Percentiles rank a stretch among this genome's conserved stretches.
These are phyloP conservation scores for Theocolax elegans DNA, from an alignment of 1,140 invertebrate species.

Conservation along the genomic window DNA sequence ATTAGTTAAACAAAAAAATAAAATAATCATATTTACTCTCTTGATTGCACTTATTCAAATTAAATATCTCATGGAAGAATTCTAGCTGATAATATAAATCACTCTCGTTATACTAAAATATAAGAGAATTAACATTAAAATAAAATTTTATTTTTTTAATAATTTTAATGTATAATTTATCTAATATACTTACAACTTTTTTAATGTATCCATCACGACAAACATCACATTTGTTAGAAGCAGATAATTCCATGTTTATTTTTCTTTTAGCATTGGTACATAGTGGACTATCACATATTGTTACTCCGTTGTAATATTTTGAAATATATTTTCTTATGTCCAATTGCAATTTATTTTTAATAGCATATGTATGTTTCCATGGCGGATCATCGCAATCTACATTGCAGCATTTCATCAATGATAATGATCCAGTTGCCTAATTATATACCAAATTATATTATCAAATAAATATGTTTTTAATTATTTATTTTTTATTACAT, in stretches of 20 bases:
- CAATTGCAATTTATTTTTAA: constrained; percentile 79
- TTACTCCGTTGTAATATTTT: constrained; percentile 81
- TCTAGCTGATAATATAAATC: constrained; percentile 1
- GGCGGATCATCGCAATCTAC: constrained; percentile 72
- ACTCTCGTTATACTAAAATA: not conserved
- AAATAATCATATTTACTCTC: too few relatives aligned
- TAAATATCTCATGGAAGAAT: not conserved
- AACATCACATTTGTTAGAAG: constrained; percentile 63
- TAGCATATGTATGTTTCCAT: constrained; percentile 71
- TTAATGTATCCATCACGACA: constrained; percentile 81
- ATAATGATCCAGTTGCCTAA: constrained; percentile 48
- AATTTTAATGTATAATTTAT: too few relatives aligned
- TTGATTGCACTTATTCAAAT: too few relatives aligned
- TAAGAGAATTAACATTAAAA: too few relatives aligned
- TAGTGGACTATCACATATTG: constrained; percentile 89
- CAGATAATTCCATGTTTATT: constrained; percentile 74
- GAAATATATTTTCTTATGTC: constrained; percentile 74
- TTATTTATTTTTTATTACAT: not conserved
- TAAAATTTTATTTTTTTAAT: too few relatives aligned
- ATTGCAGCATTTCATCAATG: constrained; percentile 77
- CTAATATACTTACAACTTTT: constrained; percentile 71
- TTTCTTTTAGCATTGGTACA: constrained; percentile 77
- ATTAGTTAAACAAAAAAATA: too few relatives aligned
- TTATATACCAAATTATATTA: not conserved
- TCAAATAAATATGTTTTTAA: too few relatives aligned